Evolutionary conservation across 2,797 vertebrate genomes (phyloP).

Genomic region (Martes flavigula): DNA sequence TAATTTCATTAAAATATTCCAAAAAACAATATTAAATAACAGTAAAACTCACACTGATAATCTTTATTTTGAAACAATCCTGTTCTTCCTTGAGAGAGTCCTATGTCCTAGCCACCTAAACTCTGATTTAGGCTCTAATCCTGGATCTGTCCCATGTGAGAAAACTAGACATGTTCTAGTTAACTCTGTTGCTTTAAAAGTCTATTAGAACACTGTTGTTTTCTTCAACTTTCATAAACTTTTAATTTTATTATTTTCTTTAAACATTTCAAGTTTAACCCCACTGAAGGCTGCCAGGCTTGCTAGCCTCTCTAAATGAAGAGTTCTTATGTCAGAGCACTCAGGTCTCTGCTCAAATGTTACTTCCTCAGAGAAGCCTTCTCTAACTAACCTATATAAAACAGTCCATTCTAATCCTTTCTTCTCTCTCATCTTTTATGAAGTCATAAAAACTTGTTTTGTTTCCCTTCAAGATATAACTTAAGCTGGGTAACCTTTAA

Average conservation of each 20-base stretch:
- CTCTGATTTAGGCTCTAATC: neutral
- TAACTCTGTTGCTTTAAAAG: neutral
- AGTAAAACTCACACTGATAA: neutral
- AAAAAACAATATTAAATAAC: neutral
- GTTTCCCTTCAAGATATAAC: neutral
- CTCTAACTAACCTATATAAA: neutral
- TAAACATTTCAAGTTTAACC: neutral
- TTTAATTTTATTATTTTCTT: slow-evolving; percentile 21
- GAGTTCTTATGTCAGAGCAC: neutral
- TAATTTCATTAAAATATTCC: slow-evolving; percentile 19
- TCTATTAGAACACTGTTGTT: neutral
- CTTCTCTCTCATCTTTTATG: neutral
- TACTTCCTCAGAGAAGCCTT: neutral
- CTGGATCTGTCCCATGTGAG: neutral
- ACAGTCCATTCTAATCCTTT: neutral
- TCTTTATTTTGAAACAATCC: neutral
- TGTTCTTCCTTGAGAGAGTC: neutral
- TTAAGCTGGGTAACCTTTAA: neutral
- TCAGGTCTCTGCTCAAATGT: neutral
- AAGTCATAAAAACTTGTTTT: neutral
- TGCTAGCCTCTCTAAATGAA: neutral
- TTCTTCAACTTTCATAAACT: neutral
- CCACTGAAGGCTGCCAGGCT: neutral
- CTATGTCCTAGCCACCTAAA: neutral
- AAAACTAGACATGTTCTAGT: neutral